Base-by-base conservation (phyloP, 2,888 invertebrate genomes). In the Andrena bucephala region DNA sequence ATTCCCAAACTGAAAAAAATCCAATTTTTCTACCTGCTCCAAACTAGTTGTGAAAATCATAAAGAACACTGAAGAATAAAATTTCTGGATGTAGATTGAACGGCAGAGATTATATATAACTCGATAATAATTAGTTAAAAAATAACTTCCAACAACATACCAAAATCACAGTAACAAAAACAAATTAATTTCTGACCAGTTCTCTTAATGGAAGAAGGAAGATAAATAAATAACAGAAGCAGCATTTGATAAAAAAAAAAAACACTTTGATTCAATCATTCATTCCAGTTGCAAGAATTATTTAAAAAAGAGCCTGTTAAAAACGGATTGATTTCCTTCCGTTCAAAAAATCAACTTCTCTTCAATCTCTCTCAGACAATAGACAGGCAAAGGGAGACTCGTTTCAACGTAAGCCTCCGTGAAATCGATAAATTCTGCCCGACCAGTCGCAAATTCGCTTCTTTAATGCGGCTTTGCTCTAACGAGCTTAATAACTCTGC, bases 381-480 rank as follows among this genome's bases (percentile, higher is more conserved):
- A 10, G 24, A 24, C 57, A 24, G 27, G 29, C 62, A 48, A 1
- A 42, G 2, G 48, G 57, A 27, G 60, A 13, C 68, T 48, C 74
- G 78, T 42, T 63, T 63, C 20, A 29, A 50, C 74, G 36, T 74
- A 74, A 77, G 67, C 74, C 29, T 20, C 74, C 69, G 69, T 69
- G 78, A 69, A 76, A 79, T 79, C 76, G 78, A 79, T 79, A 79
- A 79, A 79, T 76, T 63, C 54, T 36, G 57, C 27, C 63, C 54
- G 68, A 13, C 57, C 76, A 76, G 27, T 76, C 78, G 69, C 78
- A 79, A 79, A 79, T 79, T 79, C 65, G 78, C 69, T 79, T 79
- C 78, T 79, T 79, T 79, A 79, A 69, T 76, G 57, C 78, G 69
- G 63, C 76, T 79, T 75, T 68, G 75, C 78, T 63, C 78, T 78